A percentile compares a stretch with the other conserved stretches of the same genome.
Evolutionary conservation across 2,888 invertebrate genomes (phyloP).

Genomic region (Pammene aurita): DNA sequence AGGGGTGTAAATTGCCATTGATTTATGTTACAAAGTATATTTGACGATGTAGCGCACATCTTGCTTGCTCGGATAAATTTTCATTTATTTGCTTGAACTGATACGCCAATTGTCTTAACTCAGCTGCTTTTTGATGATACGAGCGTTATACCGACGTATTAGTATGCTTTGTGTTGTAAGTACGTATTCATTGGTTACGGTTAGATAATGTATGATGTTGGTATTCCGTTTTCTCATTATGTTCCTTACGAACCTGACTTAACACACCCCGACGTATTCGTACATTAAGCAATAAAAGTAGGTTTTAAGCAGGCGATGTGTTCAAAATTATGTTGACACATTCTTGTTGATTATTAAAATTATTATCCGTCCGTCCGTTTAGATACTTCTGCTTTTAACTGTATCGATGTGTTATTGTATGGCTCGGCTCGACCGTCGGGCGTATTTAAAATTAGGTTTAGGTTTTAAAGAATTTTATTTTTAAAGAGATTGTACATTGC

Average conservation of each 20-base stretch:
- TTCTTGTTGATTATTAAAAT: too few species aligned
- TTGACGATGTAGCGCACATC: background rate
- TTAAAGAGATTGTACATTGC: too few species aligned
- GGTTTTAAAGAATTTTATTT: too few species aligned
- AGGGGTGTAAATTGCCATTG: background rate
- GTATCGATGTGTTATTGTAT: too few species aligned
- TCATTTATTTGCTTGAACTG: constrained; percentile 31
- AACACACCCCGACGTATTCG: background rate
- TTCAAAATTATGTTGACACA: too few species aligned
- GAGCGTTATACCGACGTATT: constrained; percentile 15
- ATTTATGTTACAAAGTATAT: too few species aligned
- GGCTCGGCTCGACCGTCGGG: too few species aligned
- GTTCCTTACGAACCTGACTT: background rate
- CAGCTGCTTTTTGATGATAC: constrained; percentile 31
- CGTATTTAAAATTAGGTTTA: too few species aligned
- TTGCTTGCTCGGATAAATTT: constrained; percentile 27
- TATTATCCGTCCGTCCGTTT: too few species aligned
- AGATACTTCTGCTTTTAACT: too few species aligned
- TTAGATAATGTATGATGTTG: constrained; percentile 14
- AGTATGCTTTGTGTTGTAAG: constrained; percentile 1
- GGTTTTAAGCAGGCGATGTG: too few species aligned
- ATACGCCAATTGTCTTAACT: constrained; percentile 29
- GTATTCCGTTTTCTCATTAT: constrained; percentile 11
- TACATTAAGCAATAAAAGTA: too few species aligned
- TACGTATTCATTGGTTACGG: constrained; percentile 14